Base-by-base conservation (phyloP, 2,113 vertebrate genomes). In the Oreochromis aureus region DNA sequence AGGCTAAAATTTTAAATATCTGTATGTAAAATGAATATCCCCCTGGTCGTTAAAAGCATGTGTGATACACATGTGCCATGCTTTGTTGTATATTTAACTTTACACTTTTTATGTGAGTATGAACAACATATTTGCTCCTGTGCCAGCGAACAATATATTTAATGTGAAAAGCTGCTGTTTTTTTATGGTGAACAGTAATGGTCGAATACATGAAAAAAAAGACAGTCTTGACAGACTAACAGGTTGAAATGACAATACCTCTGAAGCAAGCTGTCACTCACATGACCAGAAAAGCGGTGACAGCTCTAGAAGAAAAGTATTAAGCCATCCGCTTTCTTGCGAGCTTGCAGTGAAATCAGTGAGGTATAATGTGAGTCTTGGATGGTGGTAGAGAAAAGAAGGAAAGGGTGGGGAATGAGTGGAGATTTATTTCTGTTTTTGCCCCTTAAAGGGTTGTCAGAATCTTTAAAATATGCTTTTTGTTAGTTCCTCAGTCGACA, bases 151-250 rank as follows among this genome's bases (percentile, higher is more conserved):
- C 18, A 56, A 89, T 71, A 81, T 78, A 19, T 19, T 58, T 78
- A 83, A 88, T 58, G 24, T 84, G 12, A 46, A 63, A 48, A 86
- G 32, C 48, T 59, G 84, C 54, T 44, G 32, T 61, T 84, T 82
- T 83, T 83, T 83, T 34, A 46, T 34, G 46, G 16, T 36, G 8
- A 81, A 58, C 11, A n/a, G 58, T 83, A 79, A 85, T 81, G 36
- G 81, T 56, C 24, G 44, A 81, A 88, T 2, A n/a, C 22, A 80
- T 79, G 48, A n/a, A 16, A 18, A 15, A 15, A 18, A 27, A 16
- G 69, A 46, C 53, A 59, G 71, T 73, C 63, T 63, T 91, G 85
- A 82, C 85, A 90, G 87, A 53, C 78, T 90, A 91, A 92, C 56
- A 84, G 87, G 87, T 82, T 87, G 41, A 15, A 89, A 86, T 84